Evolutionary conservation across 1,140 invertebrate species (phyloP).

Genomic region (Oryctes rhinoceros): DNA sequence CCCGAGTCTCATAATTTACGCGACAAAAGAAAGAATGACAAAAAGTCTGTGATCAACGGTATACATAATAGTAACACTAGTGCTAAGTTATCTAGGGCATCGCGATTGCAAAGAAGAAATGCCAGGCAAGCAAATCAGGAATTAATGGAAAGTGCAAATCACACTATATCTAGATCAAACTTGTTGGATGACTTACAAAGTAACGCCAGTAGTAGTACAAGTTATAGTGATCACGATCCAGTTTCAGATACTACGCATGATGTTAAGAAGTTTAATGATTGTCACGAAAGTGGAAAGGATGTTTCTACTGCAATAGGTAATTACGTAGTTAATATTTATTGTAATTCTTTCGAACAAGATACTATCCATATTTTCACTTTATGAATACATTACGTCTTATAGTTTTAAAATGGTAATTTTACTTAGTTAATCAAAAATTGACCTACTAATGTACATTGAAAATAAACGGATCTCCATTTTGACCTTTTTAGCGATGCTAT

Average conservation of each 20-base stretch:
- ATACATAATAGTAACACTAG: slow-evolving; percentile 46
- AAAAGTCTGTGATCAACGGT: slow-evolving; percentile 56
- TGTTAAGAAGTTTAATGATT: slow-evolving; percentile 57
- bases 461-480: too few species aligned
- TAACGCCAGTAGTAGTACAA: slow-evolving; percentile 59
- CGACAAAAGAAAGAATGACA: slow-evolving; percentile 44
- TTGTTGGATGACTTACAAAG: slow-evolving; percentile 60
- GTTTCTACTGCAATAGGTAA: not conserved
- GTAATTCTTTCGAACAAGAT: not conserved
- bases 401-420: too few species aligned
- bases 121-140: slow-evolving; percentile 58
- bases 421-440: too few species aligned
- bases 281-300: slow-evolving; percentile 57
- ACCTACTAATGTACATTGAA: too few species aligned
- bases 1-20: slow-evolving; percentile 39
- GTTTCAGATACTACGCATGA: slow-evolving; percentile 58
- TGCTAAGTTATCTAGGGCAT: slow-evolving; percentile 52
- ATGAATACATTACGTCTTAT: too few species aligned
- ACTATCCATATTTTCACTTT: too few species aligned
- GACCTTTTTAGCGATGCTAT: too few species aligned
- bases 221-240: slow-evolving; percentile 59
- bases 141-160: slow-evolving; percentile 50
- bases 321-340: not conserved
- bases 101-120: slow-evolving; percentile 56
- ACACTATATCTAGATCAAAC: slow-evolving; percentile 54